Evolutionary conservation across 2,113 vertebrate species (phyloP).

Genomic region (Xyrauchen texanus): DNA sequence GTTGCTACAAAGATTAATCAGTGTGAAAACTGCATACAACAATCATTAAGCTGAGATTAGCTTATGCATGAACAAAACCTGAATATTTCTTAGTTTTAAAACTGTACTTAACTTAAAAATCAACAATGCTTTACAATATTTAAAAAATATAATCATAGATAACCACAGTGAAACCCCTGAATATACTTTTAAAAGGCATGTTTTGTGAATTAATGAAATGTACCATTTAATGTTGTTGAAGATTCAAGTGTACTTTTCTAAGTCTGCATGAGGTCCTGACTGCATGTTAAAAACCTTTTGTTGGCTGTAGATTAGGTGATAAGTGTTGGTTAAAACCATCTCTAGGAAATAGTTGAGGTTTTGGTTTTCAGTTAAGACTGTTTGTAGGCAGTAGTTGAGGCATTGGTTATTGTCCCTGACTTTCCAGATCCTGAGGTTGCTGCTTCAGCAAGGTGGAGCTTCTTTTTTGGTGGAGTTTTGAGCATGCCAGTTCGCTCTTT

Average conservation of each 20-base stretch:
- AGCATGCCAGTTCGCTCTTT: slow-evolving; percentile 97
- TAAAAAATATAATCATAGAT: slow-evolving; percentile 70
- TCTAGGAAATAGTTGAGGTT: slow-evolving; percentile 54
- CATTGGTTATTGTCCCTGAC: slow-evolving; percentile 85
- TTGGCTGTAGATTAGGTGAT: slow-evolving; percentile 26
- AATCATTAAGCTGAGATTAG: slow-evolving; percentile 79
- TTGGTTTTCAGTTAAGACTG: slow-evolving; percentile 81
- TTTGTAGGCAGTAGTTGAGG: slow-evolving; percentile 78
- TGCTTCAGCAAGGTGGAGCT: slow-evolving; percentile 85
- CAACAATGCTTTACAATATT: slow-evolving; percentile 59
- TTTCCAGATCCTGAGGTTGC: slow-evolving; percentile 84
- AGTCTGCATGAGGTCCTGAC: slow-evolving; percentile 39
- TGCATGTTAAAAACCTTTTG: neutral
- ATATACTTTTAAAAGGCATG: slow-evolving; percentile 94
- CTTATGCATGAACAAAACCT: slow-evolving; percentile 55
- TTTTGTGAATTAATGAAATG: slow-evolving; percentile 86
- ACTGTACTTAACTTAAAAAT: slow-evolving; percentile 46
- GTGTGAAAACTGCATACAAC: slow-evolving; percentile 86
- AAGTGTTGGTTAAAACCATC: slow-evolving; percentile 29
- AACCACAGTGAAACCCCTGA: slow-evolving; percentile 99
- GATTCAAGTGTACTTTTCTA: slow-evolving; percentile 61
- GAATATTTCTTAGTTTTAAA: slow-evolving; percentile 53
- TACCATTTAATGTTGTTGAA: slow-evolving; percentile 83
- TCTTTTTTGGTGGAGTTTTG: slow-evolving; percentile 98
- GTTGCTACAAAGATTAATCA: slow-evolving; percentile 42